Conservation (phyloP, 2,797 vertebrate genomes). For the Podarcis lilfordi region DNA sequence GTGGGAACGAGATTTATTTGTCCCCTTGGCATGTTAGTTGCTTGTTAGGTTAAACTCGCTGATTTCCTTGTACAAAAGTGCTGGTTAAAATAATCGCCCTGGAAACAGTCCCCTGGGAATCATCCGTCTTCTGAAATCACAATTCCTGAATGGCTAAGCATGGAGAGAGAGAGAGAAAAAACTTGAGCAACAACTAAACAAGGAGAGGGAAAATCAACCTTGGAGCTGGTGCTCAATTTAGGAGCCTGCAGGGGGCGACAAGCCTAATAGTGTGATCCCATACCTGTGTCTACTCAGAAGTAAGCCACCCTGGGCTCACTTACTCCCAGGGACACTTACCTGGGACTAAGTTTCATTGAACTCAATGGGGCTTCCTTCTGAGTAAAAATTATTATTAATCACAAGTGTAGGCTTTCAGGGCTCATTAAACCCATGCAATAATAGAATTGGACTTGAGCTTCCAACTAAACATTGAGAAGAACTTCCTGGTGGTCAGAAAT, state of each 20-base stretch:
- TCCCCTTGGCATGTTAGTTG: constrained; percentile 78
- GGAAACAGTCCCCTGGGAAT: constrained; percentile 74
- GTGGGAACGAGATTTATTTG: constrained; percentile 84
- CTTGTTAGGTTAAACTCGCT: constrained; percentile 85
- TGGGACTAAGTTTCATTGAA: background rate
- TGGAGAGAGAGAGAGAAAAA: background rate
- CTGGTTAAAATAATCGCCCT: constrained; percentile 83
- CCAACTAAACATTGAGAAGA: too few species aligned
- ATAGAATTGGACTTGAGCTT: background rate
- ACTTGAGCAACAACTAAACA: background rate
- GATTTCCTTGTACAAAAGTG: constrained; percentile 84
- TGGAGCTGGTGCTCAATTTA: background rate
- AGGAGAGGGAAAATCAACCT: background rate
- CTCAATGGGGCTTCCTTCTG: background rate
- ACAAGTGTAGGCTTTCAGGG: background rate
- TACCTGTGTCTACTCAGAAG: background rate
- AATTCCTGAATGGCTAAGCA: constrained; percentile 43
- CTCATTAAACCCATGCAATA: too few species aligned
- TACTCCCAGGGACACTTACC: background rate
- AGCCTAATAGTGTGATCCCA: background rate
- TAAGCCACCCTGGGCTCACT: background rate
- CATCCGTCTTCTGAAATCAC: constrained; percentile 69
- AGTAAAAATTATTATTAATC: background rate
- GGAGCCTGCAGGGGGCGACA: background rate
- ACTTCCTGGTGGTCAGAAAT: too few species aligned